Evolutionary conservation across 1,140 invertebrate genomes (phyloP).

Genomic region (Bombyx mori): ASM3026992v2 NC_085133.1:4114001-4114500

Average conservation of each 20-base stretch:
- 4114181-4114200: neutral
- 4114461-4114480: too few species aligned
- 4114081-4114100: slow-evolving; percentile 1
- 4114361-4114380: slow-evolving; percentile 93
- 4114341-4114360: slow-evolving; percentile 83
- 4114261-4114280: slow-evolving; percentile 75
- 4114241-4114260: slow-evolving; percentile 42
- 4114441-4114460: neutral
- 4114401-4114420: slow-evolving; percentile 61
- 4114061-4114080: neutral
- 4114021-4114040: neutral
- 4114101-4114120: neutral
- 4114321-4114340: slow-evolving; percentile 66
- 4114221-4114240: neutral
- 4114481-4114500: too few species aligned
- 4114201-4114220: neutral
- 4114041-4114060: neutral
- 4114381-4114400: slow-evolving; percentile 84
- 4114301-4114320: slow-evolving; percentile 64
- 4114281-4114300: slow-evolving; percentile 75
- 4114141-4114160: neutral
- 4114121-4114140: neutral
- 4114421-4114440: slow-evolving; percentile 32
- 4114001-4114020: neutral
- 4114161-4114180: neutral